These are phyloP conservation scores for Drosophila erecta DNA, from an alignment of 1,140 invertebrate genomes.

Conservation along the genomic window DNA sequence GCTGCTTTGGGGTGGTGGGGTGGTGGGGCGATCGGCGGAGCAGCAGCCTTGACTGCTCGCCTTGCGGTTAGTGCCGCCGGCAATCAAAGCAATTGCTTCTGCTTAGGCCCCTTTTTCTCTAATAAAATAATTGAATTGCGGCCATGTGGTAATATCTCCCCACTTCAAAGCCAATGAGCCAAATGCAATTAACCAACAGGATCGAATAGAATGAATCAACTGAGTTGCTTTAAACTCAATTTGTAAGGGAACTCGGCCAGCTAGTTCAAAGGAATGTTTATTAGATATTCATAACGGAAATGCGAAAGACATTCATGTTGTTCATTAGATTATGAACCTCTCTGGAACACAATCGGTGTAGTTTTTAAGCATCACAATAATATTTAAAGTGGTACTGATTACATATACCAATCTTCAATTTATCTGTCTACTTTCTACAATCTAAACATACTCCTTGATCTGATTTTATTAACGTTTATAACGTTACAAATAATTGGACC, in stretches of 20 bases:
- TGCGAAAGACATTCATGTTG: background rate
- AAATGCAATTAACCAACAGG: slow-evolving; percentile 64
- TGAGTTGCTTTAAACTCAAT: slow-evolving; percentile 34
- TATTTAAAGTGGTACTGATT: too few species aligned
- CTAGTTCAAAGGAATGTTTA: slow-evolving; percentile 21
- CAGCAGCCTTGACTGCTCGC: slow-evolving; percentile 32
- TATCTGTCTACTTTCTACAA: too few species aligned
- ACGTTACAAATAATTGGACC: too few species aligned
- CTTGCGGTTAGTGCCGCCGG: slow-evolving; percentile 60
- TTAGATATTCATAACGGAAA: slow-evolving; percentile 6
- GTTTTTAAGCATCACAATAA: too few species aligned
- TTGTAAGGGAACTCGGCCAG: background rate
- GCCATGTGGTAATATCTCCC: slow-evolving; percentile 66
- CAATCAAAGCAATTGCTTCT: slow-evolving; percentile 78
- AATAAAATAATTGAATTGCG: slow-evolving; percentile 80
- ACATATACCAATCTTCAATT: too few species aligned
- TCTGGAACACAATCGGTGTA: background rate
- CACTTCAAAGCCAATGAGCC: slow-evolving; percentile 70
- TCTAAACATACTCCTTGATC: too few species aligned
- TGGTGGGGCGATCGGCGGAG: background rate
- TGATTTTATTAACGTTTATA: too few species aligned
- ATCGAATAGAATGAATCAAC: slow-evolving; percentile 20
- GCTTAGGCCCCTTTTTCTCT: slow-evolving; percentile 42
- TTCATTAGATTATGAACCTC: background rate
- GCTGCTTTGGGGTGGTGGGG: background rate